Evolutionary conservation across 1,140 invertebrate genomes (phyloP), one percentile per base, ranked within the genome.

Genomic region (Polypedilum pembai): DNA sequence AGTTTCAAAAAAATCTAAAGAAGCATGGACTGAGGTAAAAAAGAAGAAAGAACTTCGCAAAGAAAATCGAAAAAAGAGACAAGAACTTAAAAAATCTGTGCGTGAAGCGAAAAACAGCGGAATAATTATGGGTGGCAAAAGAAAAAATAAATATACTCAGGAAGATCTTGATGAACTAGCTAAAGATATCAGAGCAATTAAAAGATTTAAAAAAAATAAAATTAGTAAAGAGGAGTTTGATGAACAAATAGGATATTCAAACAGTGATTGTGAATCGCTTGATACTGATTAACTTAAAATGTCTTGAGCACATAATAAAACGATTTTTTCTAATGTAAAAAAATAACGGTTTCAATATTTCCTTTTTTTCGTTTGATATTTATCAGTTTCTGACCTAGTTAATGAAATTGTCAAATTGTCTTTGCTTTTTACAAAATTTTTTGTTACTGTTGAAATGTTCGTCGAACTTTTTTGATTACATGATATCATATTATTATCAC

Each of bases 161-260:
- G 90, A 93, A 76, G 93, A 97, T 77, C 80, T 94, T n/a, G 87
- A 92, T 72, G 94, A 96, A 79, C 81, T 97, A 40, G 89, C 88
- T 7, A 89, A 89, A 76, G 94, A 97, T 82, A 88, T 93, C 69
- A 87, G 89, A 1, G 83, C 97, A 41, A 85, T 96, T 18, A 97
- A 96, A 80, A 95, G 94, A 80, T 84, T 95, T 0, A 96, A 96
- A 80, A 94, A 90, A 78, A 90, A 92, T 78, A 96, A 96, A 78
- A 88, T 89, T 17, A 84, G 82, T 2, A 80, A 88, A 45, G 85
- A 88, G 76, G 85, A 89, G 75, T 88, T 86, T 78, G 85, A 89
- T 77, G 82, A 86, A 76, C 83, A 84, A 41, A 88, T 89, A 79
- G 85, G 83, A n/a, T 77, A 83, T 15, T 78, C 82, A 66, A 78